Evolutionary conservation across 2,113 vertebrate genomes (phyloP).

Genomic region (Polyodon spathula): DNA sequence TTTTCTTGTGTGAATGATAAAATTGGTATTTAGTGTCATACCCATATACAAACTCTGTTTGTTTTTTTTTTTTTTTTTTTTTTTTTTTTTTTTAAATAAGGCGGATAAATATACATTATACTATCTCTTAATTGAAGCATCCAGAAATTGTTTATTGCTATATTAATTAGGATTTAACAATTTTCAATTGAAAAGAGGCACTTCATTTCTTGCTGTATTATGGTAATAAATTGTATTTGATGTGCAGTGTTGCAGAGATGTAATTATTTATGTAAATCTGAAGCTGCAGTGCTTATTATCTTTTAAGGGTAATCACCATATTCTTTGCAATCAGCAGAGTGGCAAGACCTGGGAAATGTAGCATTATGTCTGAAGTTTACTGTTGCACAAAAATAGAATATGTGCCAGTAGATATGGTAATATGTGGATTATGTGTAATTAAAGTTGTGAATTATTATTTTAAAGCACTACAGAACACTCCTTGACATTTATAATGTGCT

Average conservation of each 20-base stretch:
- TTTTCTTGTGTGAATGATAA: too few relatives aligned
- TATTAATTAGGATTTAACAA: conserved; percentile 54
- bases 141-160: conserved; percentile 60
- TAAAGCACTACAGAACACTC: too few relatives aligned
- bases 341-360: neutral
- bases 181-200: conserved; percentile 62
- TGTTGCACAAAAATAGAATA: neutral
- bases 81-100: too few relatives aligned
- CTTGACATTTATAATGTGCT: too few relatives aligned
- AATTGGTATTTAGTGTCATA: too few relatives aligned
- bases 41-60: too few relatives aligned
- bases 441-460: too few relatives aligned
- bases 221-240: conserved; percentile 57
- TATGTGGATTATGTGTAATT: neutral
- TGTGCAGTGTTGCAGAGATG: conserved; percentile 52
- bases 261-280: conserved; percentile 73
- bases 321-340: neutral
- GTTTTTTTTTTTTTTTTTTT: neutral
- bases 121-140: conserved; percentile 28
- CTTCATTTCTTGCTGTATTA: conserved; percentile 56
- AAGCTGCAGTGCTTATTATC: conserved; percentile 26
- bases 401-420: too few relatives aligned
- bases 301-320: conserved; percentile 1
- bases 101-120: conserved; percentile 22
- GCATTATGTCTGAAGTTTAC: neutral